Evolutionary conservation across 2,113 vertebrate species (phyloP), one percentile per base, ranked within the genome.

Genomic region (Colossoma macropomum): DNA sequence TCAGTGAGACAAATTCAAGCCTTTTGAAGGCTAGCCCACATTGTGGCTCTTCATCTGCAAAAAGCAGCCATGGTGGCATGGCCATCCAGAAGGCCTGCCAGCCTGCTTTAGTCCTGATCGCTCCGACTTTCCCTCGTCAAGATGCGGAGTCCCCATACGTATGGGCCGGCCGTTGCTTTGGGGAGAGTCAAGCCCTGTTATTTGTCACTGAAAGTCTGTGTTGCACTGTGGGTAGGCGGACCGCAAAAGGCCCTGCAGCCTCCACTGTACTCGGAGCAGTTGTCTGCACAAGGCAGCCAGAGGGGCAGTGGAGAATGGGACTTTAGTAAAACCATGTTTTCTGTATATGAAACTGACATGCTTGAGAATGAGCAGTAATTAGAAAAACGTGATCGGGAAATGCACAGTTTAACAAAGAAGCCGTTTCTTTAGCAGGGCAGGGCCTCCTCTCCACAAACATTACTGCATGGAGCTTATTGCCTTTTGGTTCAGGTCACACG

Each of bases 291-390:
- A 86, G 86, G 74, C 71, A 73, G 52, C 79, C 80, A 84, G 77
- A 84, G 34, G 77, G 74, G 81, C 81, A 87, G 87, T 83, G 79
- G 19, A 81, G 82, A 87, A 73, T 69, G 63, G 73, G 82, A 79
- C 86, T 91, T 93, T 85, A 93, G 88, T 92, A 86, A 86, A 92
- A 93, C 93, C 92, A 93, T 87, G 89, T 92, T 94, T 93, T 90
- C 76, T 88, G 86, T 87, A 86, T 85, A 87, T 84, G 81, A 87
- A 88, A 45, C 84, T 80, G 87, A 88, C 88, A 88, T 91, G 82
- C 88, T 86, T 91, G 86, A 73, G 88, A 93, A 92, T 82, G 86
- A 83, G 82, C 84, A 81, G 86, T 92, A 92, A 93, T 93, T 93
- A 90, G 84, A 93, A 93, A 92, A 92, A 92, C 86, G 82, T 93